A percentile compares a stretch with the other conserved stretches of the same genome.
Conservation (phyloP, 2,888 invertebrate species). For the Pollenia angustigena region DNA sequence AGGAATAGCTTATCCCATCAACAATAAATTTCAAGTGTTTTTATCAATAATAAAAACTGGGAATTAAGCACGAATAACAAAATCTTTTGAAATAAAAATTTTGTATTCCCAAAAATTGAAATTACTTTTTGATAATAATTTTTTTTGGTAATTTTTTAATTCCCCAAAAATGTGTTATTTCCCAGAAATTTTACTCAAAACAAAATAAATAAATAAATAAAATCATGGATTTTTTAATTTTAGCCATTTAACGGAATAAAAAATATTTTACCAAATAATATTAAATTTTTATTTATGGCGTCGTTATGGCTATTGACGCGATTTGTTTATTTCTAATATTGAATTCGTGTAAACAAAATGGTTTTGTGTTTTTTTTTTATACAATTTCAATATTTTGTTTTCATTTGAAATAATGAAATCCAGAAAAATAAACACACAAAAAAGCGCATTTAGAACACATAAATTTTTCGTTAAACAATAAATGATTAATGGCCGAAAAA, state of each 20-base stretch:
- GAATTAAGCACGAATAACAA: too few relatives aligned
- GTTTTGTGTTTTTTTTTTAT: constrained; percentile 23
- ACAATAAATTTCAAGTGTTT: too few relatives aligned
- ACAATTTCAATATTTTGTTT: constrained; percentile 1
- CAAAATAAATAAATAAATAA: constrained; percentile 7
- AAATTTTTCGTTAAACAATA: constrained; percentile 46
- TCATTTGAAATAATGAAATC: constrained; percentile 39
- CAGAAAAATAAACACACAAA: constrained; percentile 41
- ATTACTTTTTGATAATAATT: too few relatives aligned
- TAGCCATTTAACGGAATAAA: background rate
- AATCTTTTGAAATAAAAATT: too few relatives aligned
- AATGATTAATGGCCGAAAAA: constrained; percentile 45
- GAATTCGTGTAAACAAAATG: constrained; percentile 49
- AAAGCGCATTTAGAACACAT: constrained; percentile 38
- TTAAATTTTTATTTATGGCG: constrained; percentile 56
- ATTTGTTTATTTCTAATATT: constrained; percentile 64
- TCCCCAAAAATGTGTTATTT: background rate
- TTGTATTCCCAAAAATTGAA: too few relatives aligned
- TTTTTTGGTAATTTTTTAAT: background rate
- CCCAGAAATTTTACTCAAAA: background rate
- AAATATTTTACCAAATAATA: constrained; percentile 29
- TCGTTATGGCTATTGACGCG: constrained; percentile 69
- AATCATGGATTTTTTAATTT: constrained; percentile 2
- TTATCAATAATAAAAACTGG: too few relatives aligned
- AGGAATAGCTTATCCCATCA: too few relatives aligned